These are phyloP conservation scores for Rhagonycha fulva DNA, from an alignment of 2,888 invertebrate genomes.

Conservation along the genomic window DNA sequence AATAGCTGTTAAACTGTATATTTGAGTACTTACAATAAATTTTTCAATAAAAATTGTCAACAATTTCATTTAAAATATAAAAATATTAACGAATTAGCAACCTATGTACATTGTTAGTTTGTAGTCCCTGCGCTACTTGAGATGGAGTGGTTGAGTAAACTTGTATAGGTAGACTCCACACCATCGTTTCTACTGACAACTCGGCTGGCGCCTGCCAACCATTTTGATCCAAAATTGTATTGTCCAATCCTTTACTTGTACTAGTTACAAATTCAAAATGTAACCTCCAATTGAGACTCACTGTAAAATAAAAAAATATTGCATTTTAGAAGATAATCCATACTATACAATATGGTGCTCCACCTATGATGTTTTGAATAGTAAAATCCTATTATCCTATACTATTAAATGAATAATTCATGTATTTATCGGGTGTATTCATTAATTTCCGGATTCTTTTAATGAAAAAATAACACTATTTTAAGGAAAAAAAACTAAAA, in stretches of 20 bases:
- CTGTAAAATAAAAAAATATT: conserved; percentile 56
- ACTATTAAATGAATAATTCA: too few species aligned
- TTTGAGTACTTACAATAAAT: not conserved
- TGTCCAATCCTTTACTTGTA: conserved; percentile 61
- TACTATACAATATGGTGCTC: too few species aligned
- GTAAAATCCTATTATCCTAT: too few species aligned
- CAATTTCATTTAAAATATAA: not conserved
- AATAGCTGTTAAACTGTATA: not conserved
- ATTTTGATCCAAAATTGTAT: conserved; percentile 62
- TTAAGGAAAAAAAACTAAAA: too few species aligned
- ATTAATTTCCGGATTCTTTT: too few species aligned
- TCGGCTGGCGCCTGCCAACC: conserved; percentile 85
- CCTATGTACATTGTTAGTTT: conserved; percentile 51
- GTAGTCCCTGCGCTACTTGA: conserved; percentile 72
- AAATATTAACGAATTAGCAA: conserved; percentile 40
- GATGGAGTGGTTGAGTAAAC: conserved; percentile 90
- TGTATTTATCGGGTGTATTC: too few species aligned
- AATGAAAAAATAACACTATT: too few species aligned
- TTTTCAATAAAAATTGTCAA: not conserved
- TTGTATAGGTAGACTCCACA: conserved; percentile 96
- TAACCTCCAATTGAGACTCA: conserved; percentile 88
- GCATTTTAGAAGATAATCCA: not conserved
- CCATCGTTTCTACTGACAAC: conserved; percentile 95
- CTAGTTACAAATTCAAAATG: conserved; percentile 98
- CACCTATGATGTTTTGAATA: too few species aligned